Evolutionary conservation across 2,888 invertebrate genomes (phyloP).

Genomic region (Danaus chrysippus): DNA sequence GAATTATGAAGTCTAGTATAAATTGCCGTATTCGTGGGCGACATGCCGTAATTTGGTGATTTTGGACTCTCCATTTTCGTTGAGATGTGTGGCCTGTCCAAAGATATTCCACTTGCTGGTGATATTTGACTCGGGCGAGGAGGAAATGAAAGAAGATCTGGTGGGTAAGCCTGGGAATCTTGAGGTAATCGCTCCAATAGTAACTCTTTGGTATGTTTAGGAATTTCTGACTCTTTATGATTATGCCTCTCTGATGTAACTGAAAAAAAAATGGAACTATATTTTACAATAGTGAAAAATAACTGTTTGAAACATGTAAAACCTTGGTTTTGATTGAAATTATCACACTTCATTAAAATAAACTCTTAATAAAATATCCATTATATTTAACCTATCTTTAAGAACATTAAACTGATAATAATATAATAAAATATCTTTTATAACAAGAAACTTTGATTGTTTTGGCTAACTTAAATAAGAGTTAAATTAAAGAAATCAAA

Average conservation of each 20-base stretch:
- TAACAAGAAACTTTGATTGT: neutral
- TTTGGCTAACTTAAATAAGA: neutral
- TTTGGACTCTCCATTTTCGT: slow-evolving; percentile 54
- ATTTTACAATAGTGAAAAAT: neutral
- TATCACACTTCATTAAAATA: too few relatives aligned
- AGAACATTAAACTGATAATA: too few relatives aligned
- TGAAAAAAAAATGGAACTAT: slow-evolving; percentile 38
- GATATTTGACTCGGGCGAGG: slow-evolving; percentile 71
- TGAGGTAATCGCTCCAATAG: slow-evolving; percentile 65
- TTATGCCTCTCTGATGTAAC: slow-evolving; percentile 81
- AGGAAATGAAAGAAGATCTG: slow-evolving; percentile 89
- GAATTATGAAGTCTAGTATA: slow-evolving; percentile 80
- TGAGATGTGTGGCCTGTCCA: slow-evolving; percentile 34
- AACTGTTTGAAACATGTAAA: neutral
- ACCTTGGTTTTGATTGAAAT: too few relatives aligned
- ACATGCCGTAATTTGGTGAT: slow-evolving; percentile 61
- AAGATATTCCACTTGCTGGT: slow-evolving; percentile 63
- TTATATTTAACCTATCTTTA: too few relatives aligned
- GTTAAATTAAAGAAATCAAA: neutral
- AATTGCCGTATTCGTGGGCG: slow-evolving; percentile 49
- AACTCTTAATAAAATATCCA: too few relatives aligned
- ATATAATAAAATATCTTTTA: neutral
- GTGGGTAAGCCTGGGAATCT: slow-evolving; percentile 84
- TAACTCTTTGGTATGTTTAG: slow-evolving; percentile 74
- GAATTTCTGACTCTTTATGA: slow-evolving; percentile 79